Conservation (phyloP, 2,888 invertebrate genomes). For the Acanthosepion esculentum region DNA sequence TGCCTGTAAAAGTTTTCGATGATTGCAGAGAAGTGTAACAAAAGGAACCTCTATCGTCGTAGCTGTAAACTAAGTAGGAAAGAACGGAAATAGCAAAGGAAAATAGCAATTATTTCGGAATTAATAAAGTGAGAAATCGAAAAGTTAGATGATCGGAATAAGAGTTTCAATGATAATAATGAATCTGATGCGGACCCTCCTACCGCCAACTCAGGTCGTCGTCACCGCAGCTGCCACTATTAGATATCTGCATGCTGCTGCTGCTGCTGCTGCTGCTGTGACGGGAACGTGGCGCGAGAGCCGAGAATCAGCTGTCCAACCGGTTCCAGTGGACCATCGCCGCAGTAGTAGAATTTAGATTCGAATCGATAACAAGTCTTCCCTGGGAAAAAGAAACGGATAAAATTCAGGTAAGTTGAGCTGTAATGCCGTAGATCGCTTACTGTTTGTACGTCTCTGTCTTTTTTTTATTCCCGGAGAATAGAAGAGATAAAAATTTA, state of each 20-base stretch:
- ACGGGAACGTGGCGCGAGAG: background rate
- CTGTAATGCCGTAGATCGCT: too few relatives aligned
- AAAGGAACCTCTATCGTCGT: too few relatives aligned
- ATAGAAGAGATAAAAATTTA: too few relatives aligned
- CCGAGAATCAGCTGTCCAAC: background rate
- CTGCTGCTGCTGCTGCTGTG: background rate
- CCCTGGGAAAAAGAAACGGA: background rate
- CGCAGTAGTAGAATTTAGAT: conserved; percentile 2
- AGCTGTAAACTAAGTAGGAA: too few relatives aligned
- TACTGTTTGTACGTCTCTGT: too few relatives aligned
- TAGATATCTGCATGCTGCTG: background rate
- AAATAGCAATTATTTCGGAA: background rate
- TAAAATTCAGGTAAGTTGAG: too few relatives aligned
- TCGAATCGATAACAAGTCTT: background rate
- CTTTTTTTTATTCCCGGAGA: too few relatives aligned
- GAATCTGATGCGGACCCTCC: background rate
- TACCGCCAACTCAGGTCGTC: background rate
- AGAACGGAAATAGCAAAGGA: background rate
- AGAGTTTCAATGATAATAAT: background rate
- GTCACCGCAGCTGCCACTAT: background rate
- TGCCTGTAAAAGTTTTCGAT: too few relatives aligned
- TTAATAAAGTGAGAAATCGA: background rate
- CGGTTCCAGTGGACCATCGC: background rate
- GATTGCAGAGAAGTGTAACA: too few relatives aligned
- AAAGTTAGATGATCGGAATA: background rate